Percentiles rank a stretch among this genome's conserved stretches.
These are phyloP conservation scores for Drosophila atripex DNA, from an alignment of 2,888 invertebrate species.

Conservation along the genomic window DNA sequence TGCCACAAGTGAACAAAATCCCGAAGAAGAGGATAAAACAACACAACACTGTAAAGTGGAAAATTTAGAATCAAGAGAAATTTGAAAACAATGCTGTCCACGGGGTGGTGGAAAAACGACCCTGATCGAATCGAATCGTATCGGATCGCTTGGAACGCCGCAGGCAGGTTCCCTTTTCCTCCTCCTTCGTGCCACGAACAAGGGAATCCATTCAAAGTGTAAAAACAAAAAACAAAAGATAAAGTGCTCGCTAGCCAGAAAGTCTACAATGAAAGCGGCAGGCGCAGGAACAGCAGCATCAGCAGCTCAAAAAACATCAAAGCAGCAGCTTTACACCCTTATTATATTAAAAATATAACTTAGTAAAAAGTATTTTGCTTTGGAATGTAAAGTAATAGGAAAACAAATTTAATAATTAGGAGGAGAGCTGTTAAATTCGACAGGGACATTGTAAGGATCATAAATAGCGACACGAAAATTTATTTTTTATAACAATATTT, in stretches of 20 bases:
- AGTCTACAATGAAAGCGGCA: background rate
- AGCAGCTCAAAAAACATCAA: no score
- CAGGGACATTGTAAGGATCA: no score
- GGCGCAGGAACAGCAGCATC: no score
- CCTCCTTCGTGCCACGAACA: background rate
- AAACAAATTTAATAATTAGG: no score
- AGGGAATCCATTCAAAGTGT: background rate
- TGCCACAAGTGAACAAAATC: constrained; percentile 49
- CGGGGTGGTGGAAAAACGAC: constrained; percentile 41
- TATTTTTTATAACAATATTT: no score
- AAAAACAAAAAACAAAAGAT: background rate
- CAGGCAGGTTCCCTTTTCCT: constrained; percentile 2
- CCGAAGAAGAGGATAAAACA: constrained; percentile 18
- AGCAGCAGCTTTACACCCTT: no score
- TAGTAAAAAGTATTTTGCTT: no score
- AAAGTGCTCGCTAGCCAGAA: background rate
- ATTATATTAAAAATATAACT: no score
- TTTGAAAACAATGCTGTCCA: constrained; percentile 25
- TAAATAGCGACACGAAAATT: no score
- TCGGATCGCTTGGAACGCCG: constrained; percentile 16
- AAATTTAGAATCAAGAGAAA: constrained; percentile 1
- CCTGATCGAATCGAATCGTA: constrained; percentile 35
- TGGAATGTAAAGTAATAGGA: no score
- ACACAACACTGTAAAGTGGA: constrained; percentile 9
- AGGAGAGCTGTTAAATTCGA: no score